phyloP scores from a whole-genome alignment of 2,113 vertebrate species.

The Strix aluco region DNA sequence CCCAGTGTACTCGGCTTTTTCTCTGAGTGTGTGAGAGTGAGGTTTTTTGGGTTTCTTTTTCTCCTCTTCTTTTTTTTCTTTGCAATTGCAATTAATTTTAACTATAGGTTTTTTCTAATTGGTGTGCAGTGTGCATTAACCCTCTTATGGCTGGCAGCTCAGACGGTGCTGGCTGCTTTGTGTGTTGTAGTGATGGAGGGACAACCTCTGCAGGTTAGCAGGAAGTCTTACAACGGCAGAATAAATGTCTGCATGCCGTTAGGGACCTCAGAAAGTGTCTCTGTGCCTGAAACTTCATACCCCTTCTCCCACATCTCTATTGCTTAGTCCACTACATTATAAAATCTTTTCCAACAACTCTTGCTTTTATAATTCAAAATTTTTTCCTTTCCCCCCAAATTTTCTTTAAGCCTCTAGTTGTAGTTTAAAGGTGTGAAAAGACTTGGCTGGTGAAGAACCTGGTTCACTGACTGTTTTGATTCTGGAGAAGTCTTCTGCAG shows the following conservation, averaged over 20 bases:
- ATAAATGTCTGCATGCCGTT: not conserved
- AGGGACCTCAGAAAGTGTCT: not conserved
- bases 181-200: not conserved
- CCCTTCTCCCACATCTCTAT: not conserved
- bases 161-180: not conserved
- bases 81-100: not conserved
- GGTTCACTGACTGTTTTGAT: not conserved
- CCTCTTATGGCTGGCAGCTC: not conserved
- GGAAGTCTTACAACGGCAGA: not conserved
- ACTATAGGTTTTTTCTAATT: not conserved
- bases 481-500: not conserved
- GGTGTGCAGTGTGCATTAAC: not conserved
- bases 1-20: not conserved
- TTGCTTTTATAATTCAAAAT: not conserved
- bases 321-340: not conserved
- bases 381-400: not conserved
- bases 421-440: not conserved
- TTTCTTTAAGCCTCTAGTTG: not conserved
- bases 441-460: not conserved
- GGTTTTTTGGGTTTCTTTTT: not conserved
- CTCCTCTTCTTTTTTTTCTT: not conserved
- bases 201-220: not conserved
- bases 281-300: not conserved
- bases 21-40: not conserved
- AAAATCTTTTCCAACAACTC: not conserved